Evolutionary conservation across 1,140 invertebrate species (phyloP), one percentile per base, ranked within the genome.

Genomic region (Bombus affinis): DNA sequence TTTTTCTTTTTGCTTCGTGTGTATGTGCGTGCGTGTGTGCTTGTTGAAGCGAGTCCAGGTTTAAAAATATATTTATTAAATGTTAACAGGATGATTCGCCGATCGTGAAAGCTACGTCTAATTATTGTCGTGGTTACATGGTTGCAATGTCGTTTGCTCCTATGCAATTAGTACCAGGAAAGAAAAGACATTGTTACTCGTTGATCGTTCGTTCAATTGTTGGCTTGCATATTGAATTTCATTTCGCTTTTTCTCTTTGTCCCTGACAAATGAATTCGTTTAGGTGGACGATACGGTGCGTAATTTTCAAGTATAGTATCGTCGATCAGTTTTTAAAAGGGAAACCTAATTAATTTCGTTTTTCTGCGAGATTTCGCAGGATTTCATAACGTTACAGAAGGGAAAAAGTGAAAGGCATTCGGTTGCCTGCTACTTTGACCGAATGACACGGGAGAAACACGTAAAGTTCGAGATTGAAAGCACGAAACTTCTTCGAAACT

Each of bases 331-430:
- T 44, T 22, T 32, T 15, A 25, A n/a, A 47, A 18, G 32, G 22
- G 57, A 37, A n/a, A 22, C 13, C 47, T 28, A 44, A 72, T 85
- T 73, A 39, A 72, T 44, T 13, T 18, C 6, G 32, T 12, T 39
- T 9, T 32, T 37, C 42, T 42, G 74, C 8, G 22, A n/a, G n/a
- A 68, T 83, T 77, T 68, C 28, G 44, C 65, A 18, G 22, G 18
- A 70, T 84, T 79, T 32, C 68, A 25, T 59, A 79, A 79, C 47
- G 18, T 53, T 22, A 2, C 47, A 53, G 47, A 59, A 32, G 13
- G 13, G 66, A 79, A 72, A 62, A 85, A 85, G 83, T 85, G 83
- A 85, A 85, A 85, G 83, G 76, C 42, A 44, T 10, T 37, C 18
- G 44, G 5, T 47, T 59, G 70, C 59, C 47, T 35, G 81, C 10